Conservation (phyloP, 1,140 invertebrate species). For the Cylas formicarius region DNA sequence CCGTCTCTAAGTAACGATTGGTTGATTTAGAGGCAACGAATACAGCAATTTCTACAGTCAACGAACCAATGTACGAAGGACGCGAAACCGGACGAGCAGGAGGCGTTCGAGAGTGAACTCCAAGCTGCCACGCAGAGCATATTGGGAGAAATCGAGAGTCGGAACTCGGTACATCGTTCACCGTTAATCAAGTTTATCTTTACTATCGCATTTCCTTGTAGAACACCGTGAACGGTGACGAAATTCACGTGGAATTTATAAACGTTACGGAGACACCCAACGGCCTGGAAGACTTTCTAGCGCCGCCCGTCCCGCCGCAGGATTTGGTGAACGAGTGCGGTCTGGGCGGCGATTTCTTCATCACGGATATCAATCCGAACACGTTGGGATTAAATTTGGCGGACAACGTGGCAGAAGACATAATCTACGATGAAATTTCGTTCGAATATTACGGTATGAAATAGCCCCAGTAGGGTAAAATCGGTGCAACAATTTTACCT, state of each 20-base stretch:
- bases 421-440: constrained; percentile 51
- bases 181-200: background rate
- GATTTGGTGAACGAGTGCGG: constrained; percentile 53
- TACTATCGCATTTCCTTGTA: background rate
- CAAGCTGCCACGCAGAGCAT: constrained; percentile 41
- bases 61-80: constrained; percentile 11
- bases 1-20: constrained; percentile 2
- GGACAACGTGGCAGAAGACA: constrained; percentile 44
- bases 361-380: constrained; percentile 49
- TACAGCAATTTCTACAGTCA: constrained; percentile 36
- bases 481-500: too few relatives aligned
- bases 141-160: constrained; percentile 25
- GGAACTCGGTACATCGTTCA: constrained; percentile 9
- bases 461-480: too few relatives aligned
- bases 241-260: constrained; percentile 24
- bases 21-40: constrained; percentile 33
- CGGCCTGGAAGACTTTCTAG: constrained; percentile 48
- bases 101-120: constrained; percentile 34
- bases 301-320: constrained; percentile 50
- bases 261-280: constrained; percentile 33
- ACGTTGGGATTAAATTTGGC: constrained; percentile 46
- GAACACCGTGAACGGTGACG: constrained; percentile 5
- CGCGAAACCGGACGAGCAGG: constrained; percentile 24
- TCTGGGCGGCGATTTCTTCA: constrained; percentile 45
- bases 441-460: constrained; percentile 46